Evolutionary conservation across 2,797 vertebrate genomes (phyloP).

Genomic region (Dipus sagitta): DNA sequence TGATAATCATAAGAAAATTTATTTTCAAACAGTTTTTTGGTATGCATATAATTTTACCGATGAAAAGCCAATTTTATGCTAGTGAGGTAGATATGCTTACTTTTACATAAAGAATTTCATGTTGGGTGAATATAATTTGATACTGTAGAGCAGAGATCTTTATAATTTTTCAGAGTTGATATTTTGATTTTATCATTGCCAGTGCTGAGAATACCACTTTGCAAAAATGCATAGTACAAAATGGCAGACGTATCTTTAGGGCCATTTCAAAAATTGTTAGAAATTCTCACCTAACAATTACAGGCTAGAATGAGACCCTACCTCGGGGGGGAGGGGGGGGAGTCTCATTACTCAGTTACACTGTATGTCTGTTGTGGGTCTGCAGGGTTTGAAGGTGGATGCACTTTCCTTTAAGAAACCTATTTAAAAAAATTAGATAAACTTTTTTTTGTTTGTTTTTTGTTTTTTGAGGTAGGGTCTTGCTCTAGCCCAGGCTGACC

Average conservation of each 20-base stretch:
- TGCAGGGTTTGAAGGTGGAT: not conserved
- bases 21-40: not conserved
- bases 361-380: not conserved
- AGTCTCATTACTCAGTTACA: too few relatives aligned
- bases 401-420: constrained; percentile 18
- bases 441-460: too few relatives aligned
- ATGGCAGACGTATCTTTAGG: not conserved
- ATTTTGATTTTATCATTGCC: not conserved
- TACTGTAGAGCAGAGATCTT: not conserved
- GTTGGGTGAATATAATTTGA: not conserved
- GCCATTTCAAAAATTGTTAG: not conserved
- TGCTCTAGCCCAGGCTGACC: too few relatives aligned
- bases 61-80: not conserved
- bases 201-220: not conserved
- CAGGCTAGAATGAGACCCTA: not conserved
- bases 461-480: too few relatives aligned
- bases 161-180: not conserved
- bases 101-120: not conserved
- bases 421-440: constrained; percentile 31
- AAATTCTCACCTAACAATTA: too few relatives aligned
- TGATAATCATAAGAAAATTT: not conserved
- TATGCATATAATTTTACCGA: not conserved
- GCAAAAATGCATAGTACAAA: not conserved
- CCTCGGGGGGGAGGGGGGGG: too few relatives aligned
- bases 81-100: not conserved